phyloP scores from a whole-genome alignment of 2,113 vertebrate species.

The Otolemur garnettii region DNA sequence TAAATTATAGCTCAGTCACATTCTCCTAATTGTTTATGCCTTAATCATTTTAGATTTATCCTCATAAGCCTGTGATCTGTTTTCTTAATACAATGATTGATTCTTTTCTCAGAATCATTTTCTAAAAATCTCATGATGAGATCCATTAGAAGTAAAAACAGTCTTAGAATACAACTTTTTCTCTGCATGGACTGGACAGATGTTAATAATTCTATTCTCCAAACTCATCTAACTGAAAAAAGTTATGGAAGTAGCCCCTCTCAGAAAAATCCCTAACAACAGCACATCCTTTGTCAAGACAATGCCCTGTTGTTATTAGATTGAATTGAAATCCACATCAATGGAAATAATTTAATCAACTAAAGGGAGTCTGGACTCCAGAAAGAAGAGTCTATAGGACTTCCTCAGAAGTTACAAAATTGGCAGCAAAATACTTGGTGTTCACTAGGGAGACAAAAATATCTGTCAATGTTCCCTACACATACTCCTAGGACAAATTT shows the following conservation, averaged over 20 bases:
- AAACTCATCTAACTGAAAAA: slow-evolving; percentile 61
- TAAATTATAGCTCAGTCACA: background rate
- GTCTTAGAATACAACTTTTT: background rate
- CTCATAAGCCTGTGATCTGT: background rate
- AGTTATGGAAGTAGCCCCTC: slow-evolving; percentile 37
- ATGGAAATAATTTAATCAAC: slow-evolving; percentile 71
- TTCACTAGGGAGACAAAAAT: slow-evolving; percentile 16
- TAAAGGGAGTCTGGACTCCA: slow-evolving; percentile 34
- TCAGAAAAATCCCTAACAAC: slow-evolving; percentile 33
- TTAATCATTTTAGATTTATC: background rate
- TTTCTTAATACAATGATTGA: background rate
- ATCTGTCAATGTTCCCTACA: background rate
- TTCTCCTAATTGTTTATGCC: background rate
- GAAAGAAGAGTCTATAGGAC: slow-evolving; percentile 20
- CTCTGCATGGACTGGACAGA: slow-evolving; percentile 10
- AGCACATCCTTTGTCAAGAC: slow-evolving; percentile 62
- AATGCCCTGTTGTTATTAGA: slow-evolving; percentile 47
- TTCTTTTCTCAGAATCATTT: background rate
- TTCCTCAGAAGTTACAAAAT: slow-evolving; percentile 46
- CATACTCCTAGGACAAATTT: background rate
- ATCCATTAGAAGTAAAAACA: slow-evolving; percentile 16
- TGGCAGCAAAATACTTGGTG: background rate
- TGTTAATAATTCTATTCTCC: slow-evolving; percentile 48
- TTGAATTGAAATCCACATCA: slow-evolving; percentile 59
- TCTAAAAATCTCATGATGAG: slow-evolving; percentile 15